Conservation (phyloP, 2,888 invertebrate genomes). For the Cephus sareptanus region DNA sequence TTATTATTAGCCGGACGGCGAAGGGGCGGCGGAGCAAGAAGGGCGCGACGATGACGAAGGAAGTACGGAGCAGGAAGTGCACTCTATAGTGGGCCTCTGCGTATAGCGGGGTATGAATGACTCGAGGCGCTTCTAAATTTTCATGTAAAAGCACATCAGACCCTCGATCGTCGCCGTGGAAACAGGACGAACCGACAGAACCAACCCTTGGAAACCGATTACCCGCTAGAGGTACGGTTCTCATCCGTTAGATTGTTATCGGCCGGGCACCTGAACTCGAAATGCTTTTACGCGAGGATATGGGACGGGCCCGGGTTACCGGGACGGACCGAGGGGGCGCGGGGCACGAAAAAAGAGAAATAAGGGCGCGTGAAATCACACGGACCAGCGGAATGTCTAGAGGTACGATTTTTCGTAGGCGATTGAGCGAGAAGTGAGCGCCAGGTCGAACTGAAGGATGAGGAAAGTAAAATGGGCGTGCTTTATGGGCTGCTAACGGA, state of each 20-base stretch:
- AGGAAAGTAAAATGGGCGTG: not conserved
- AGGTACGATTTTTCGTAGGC: slow-evolving; percentile 1
- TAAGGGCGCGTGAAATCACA: not conserved
- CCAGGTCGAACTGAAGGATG: not conserved
- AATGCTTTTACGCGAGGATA: not conserved
- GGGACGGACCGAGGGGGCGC: too few relatives aligned
- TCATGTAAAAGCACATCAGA: not conserved
- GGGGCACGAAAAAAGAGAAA: not conserved
- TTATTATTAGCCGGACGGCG: not conserved
- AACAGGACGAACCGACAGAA: not conserved
- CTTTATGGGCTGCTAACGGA: slow-evolving; percentile 3
- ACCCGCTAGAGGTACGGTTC: not conserved
- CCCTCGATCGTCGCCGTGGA: not conserved
- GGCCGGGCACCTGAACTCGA: not conserved
- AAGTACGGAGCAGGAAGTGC: not conserved
- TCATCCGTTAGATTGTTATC: not conserved
- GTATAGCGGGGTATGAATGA: not conserved
- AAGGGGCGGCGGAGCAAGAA: too few relatives aligned
- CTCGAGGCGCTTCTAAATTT: not conserved
- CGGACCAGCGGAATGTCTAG: not conserved
- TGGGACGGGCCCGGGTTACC: not conserved
- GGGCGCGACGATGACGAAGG: not conserved
- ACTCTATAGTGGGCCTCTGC: not conserved
- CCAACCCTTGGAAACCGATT: not conserved
- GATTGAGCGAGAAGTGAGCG: not conserved